Evolutionary conservation across 2,113 vertebrate species (phyloP), one percentile per base, ranked within the genome.

Genomic region (Tyrannus savana): DNA sequence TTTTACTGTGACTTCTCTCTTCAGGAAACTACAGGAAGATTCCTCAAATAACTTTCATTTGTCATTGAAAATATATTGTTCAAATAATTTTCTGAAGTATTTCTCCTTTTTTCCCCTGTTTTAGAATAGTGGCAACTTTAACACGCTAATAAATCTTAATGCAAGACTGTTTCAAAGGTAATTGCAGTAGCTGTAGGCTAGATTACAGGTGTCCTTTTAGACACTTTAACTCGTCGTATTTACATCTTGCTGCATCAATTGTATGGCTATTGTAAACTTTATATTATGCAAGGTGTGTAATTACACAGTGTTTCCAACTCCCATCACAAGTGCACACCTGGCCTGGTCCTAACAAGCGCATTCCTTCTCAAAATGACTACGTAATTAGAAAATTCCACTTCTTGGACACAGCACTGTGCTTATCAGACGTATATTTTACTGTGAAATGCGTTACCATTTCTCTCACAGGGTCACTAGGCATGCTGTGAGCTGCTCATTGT

Each of bases 201-300:
- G 85, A 95, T 96, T 96, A 96, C 97, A 97, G 96, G 96, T 95
- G 96, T 97, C 94, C 95, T 92, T 93, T 95, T n/a, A 94, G 96
- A 67, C 89, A 96, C 94, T 87, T 87, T 33, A 94, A 49, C 89
- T 90, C 49, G 41, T 72, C 64, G 89, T 44, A 97, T 96, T 97
- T 97, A 94, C 95, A 85, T 95, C 84, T 95, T 89, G 82, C 91
- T 93, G 94, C 96, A 93, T 90, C 96, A 76, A 50, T 94, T 92
- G 89, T 71, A 66, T 4, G 41, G 92, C 91, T 90, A 91, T 94
- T 97, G 96, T 97, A 97, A 96, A 97, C 90, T 96, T 94, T 94
- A 86, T 84, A 92, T 95, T 96, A 93, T 67, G 89, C 94, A 96
- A 97, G 94, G 96, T 96, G 95, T 96, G 96, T 95, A 97, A 97